These are phyloP conservation scores for Rutilus rutilus DNA, from an alignment of 2,113 vertebrate species.

Conservation along the genomic window DNA sequence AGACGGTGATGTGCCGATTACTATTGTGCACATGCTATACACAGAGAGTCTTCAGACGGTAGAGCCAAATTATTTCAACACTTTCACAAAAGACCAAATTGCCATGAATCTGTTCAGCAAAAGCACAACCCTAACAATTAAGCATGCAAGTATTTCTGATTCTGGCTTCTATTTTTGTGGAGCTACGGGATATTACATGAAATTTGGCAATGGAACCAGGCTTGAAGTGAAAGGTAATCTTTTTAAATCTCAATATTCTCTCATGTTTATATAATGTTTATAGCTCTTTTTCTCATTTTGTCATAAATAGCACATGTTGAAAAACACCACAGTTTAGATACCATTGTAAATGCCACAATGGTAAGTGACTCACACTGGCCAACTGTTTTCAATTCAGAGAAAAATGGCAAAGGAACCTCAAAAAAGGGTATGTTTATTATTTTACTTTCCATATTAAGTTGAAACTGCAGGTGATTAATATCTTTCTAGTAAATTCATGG, in stretches of 20 bases:
- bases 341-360: neutral
- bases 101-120: neutral
- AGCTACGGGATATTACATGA: neutral
- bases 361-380: neutral
- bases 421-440: neutral
- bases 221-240: slow-evolving; percentile 35
- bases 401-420: neutral
- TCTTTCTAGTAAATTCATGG: neutral
- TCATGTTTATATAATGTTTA: neutral
- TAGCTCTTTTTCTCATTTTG: neutral
- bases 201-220: slow-evolving; percentile 19
- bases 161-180: slow-evolving; percentile 45
- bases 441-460: neutral
- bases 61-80: neutral
- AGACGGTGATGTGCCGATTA: neutral
- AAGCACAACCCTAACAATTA: neutral
- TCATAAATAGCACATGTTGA: neutral
- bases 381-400: neutral
- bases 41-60: neutral
- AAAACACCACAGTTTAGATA: neutral
- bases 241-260: neutral
- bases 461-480: neutral
- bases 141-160: neutral
- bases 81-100: neutral
- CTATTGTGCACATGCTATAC: neutral